Evolutionary conservation across 2,888 invertebrate species (phyloP), one percentile per base, ranked within the genome.

Genomic region (Ophonus ardosiacus): DNA sequence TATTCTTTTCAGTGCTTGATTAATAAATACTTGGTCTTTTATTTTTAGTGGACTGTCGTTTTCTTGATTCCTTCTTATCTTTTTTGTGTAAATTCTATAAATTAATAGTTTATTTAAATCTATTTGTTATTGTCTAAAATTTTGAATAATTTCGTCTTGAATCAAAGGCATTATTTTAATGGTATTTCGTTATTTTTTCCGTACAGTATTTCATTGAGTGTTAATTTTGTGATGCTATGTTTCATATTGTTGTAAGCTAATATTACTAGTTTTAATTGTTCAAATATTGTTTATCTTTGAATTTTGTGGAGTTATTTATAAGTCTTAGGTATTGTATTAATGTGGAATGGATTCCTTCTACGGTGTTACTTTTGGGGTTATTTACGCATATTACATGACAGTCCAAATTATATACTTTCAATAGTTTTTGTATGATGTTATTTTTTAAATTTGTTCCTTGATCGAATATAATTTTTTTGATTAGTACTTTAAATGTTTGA

Each of bases 161-260:
- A 65, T 31, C 18, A 13, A 65, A 6, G 65, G 65, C 17, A 65
- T 3, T 24, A 17, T 65, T 65, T 65, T 65, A 65, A 65, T 17
- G 65, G 65, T 65, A 24, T 65, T 21, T 18, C 65, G 17, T 65
- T 65, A 65, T 65, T 65, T 65, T 65, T 65, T 65, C n/a, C n/a
- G n/a, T n/a, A n/a, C n/a, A n/a, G n/a, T n/a, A n/a, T n/a, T n/a
- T n/a, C n/a, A n/a, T n/a, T n/a, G n/a, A n/a, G n/a, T n/a, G n/a
- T n/a, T n/a, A n/a, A n/a, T n/a, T n/a, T n/a, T n/a, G n/a, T n/a
- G 13, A 65, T 65, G 31, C 65, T 65, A 31, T 65, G 65, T 17
- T 65, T 65, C 17, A 18, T 65, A 17, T 65, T 65, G 8, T 65
- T 65, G 18, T 65, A 65, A 24, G 65, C 65, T 65, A 65, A 18